phyloP scores from a whole-genome alignment of 2,888 invertebrate species.

The Adineta ricciae region DNA sequence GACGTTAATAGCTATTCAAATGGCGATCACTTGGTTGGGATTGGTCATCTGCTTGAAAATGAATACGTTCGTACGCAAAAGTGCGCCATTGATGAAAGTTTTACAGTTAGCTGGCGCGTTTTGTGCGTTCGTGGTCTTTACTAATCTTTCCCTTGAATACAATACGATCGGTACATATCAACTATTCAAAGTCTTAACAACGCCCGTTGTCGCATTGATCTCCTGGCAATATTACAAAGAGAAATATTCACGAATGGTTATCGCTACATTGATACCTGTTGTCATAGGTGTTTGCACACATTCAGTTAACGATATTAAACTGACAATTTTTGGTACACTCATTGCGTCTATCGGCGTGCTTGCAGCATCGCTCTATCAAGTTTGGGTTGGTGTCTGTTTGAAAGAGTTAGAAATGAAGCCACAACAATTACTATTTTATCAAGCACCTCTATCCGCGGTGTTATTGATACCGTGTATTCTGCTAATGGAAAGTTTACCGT shows the following conservation, averaged over 20 bases:
- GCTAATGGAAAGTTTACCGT: slow-evolving; percentile 51
- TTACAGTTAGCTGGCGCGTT: slow-evolving; percentile 54
- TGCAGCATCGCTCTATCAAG: background rate
- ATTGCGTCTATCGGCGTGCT: background rate
- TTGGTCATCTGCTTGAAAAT: slow-evolving; percentile 52
- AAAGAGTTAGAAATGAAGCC: slow-evolving; percentile 57
- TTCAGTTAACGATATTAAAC: background rate
- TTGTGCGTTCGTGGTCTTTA: slow-evolving; percentile 58
- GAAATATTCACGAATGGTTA: slow-evolving; percentile 51
- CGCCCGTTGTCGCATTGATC: slow-evolving; percentile 55
- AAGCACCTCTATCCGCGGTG: slow-evolving; percentile 56
- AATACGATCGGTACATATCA: slow-evolving; percentile 59
- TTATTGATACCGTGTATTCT: slow-evolving; percentile 52
- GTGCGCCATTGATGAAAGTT: slow-evolving; percentile 53
- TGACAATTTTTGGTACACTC: background rate
- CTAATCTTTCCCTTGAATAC: slow-evolving; percentile 55
- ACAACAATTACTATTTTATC: slow-evolving; percentile 57
- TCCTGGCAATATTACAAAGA: slow-evolving; percentile 54
- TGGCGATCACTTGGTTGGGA: slow-evolving; percentile 53
- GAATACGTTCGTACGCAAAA: slow-evolving; percentile 54
- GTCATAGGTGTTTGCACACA: background rate
- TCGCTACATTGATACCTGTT: background rate
- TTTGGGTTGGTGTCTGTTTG: slow-evolving; percentile 54
- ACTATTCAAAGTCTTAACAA: slow-evolving; percentile 56
- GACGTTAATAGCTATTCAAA: too few species aligned